Evolutionary conservation across 1,140 invertebrate genomes (phyloP), one percentile per base, ranked within the genome.

Genomic region (Bilobella aurantiaca): DNA sequence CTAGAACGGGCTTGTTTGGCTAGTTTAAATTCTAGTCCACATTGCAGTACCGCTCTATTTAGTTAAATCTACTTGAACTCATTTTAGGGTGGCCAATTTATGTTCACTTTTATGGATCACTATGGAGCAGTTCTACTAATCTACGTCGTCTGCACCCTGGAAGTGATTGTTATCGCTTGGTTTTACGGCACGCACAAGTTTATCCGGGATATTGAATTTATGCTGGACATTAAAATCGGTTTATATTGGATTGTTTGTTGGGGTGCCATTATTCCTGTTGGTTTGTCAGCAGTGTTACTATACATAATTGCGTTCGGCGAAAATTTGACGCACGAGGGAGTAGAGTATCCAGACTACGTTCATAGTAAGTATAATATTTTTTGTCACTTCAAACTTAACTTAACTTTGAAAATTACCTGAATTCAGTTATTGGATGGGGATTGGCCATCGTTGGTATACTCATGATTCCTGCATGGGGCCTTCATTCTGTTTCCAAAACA

Each of bases 201-300:
- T 59, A 82, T 85, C 67, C 75, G 82, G 37, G 89, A 92, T 72
- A 78, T 91, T 1, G 82, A 90, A 72, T 88, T 87, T 73, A 92
- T 92, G 89, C 77, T 88, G 60, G 83, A 83, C 2, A 81, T 81
- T 21, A 81, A 81, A 62, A 82, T 88, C 0, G 83, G 85, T 0
- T 69, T 84, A 0, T 91, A 88, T 75, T 92, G 89, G 90, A 82
- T 86, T 28, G 1, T 68, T 16, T 89, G 87, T 66, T 93, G 90
- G 90, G 84, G 83, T 31, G 74, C 89, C 64, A 78, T 91, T 25
- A 87, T 86, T 14, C 90, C 72, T 0, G 73, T 83, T 0, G 81
- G 87, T 67, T 81, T 93, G 71, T 78, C 85, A n/a, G 78, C 82
- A 0, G 86, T 89, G 30, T 84, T 87, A 56, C 73, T 86, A 0